Conservation (phyloP, 1,140 invertebrate genomes). For the Drosophila mauritiana region DNA sequence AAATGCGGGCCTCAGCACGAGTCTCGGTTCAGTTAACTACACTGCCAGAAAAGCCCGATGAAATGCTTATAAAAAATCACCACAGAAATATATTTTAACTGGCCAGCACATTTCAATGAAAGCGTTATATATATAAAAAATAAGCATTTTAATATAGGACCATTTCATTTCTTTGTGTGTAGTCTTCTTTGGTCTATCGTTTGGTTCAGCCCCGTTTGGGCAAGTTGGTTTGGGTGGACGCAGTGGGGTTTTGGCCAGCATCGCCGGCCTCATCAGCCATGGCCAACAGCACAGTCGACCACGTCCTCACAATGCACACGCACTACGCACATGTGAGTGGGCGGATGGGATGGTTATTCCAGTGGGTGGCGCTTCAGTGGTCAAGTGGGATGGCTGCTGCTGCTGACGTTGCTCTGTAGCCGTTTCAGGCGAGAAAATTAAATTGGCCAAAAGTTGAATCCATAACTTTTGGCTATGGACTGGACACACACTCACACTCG, state of each 20-base stretch:
- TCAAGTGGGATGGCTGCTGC: conserved; percentile 29
- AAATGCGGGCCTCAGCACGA: conserved; percentile 69
- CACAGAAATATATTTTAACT: too few species aligned
- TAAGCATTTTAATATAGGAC: too few species aligned
- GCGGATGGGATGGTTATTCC: neutral
- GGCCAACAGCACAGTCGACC: conserved; percentile 45
- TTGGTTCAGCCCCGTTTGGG: conserved; percentile 6
- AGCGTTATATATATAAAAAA: too few species aligned
- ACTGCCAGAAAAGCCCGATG: conserved; percentile 2
- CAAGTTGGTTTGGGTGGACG: conserved; percentile 5
- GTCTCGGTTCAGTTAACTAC: conserved; percentile 12
- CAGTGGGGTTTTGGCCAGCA: conserved; percentile 13
- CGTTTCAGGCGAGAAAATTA: conserved; percentile 84
- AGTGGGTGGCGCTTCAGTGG: neutral
- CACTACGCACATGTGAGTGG: conserved; percentile 33
- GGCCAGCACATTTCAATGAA: too few species aligned
- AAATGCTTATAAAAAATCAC: too few species aligned
- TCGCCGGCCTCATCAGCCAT: conserved; percentile 20
- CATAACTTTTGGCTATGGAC: conserved; percentile 84
- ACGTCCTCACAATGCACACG: conserved; percentile 52
- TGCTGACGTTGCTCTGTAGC: conserved; percentile 66
- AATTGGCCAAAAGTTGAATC: conserved; percentile 84
- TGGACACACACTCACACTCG: conserved; percentile 52
- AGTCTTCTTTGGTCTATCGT: conserved; percentile 7
- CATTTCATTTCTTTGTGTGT: neutral